Percentiles rank a stretch among this genome's conserved stretches.
phyloP scores from a whole-genome alignment of 2,888 invertebrate genomes.

The Nipponacmea schrenckii region DNA sequence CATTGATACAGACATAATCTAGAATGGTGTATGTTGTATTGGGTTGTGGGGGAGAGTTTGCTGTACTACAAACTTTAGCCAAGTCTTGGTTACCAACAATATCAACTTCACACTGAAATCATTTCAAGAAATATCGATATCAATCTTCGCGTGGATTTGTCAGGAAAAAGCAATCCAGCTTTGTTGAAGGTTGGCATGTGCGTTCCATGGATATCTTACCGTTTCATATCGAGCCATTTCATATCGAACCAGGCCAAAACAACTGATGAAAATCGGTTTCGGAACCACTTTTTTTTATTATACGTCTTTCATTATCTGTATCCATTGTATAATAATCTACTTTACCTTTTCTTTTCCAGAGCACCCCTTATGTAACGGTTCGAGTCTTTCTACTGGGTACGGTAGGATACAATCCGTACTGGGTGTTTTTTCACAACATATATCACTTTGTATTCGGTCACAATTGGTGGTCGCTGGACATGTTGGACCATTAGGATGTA shows the following conservation, averaged over 20 bases:
- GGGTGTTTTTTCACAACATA: slow-evolving; percentile 26
- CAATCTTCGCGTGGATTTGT: too few species aligned
- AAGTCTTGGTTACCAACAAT: slow-evolving; percentile 26
- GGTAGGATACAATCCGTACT: slow-evolving; percentile 26
- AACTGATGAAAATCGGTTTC: too few species aligned
- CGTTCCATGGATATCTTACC: too few species aligned
- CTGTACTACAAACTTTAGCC: slow-evolving; percentile 27
- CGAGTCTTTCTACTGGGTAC: slow-evolving; percentile 28
- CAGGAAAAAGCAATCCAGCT: too few species aligned
- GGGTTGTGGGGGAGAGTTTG: slow-evolving; percentile 9
- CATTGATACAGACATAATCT: slow-evolving; percentile 35
- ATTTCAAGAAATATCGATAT: background rate
- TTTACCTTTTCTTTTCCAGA: slow-evolving; percentile 18
- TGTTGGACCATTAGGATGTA: slow-evolving; percentile 19
- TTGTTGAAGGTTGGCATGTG: too few species aligned
- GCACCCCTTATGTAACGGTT: slow-evolving; percentile 30
- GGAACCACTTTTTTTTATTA: too few species aligned
- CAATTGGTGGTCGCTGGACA: slow-evolving; percentile 17
- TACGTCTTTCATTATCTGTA: too few species aligned
- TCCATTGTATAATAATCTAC: too few species aligned
- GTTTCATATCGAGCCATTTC: too few species aligned
- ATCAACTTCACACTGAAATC: slow-evolving; percentile 21
- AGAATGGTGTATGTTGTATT: slow-evolving; percentile 28
- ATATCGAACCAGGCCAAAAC: too few species aligned
- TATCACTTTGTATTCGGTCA: slow-evolving; percentile 12